Evolutionary conservation across 53 echinoderm and acorn worm species (phyloP), one percentile per base, ranked within the genome.

Genomic region (Patiria pectinifera): DNA sequence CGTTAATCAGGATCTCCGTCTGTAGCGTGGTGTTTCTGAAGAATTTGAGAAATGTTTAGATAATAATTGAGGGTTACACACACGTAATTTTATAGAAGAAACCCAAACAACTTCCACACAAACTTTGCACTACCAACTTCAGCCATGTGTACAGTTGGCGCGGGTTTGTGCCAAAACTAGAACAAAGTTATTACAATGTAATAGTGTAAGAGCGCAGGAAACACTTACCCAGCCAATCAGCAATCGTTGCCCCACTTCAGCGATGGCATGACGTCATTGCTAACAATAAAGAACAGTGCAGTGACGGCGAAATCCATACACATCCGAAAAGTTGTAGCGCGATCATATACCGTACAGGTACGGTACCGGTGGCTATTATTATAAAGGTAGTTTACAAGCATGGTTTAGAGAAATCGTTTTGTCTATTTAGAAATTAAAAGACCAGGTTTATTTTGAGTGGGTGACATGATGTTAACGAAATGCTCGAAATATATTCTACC

Each of bases 241-340:
- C 66, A 59, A 47, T 4, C 81, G 61, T 18, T 46, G 81, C 69
- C 89, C 89, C 69, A 89, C 89, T 89, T 89, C 19, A 15, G 22
- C 61, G 21, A 66, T 88, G 77, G 63, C 81, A 89, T 78, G 89
- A 90, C 90, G 90, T 90, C 90, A 90, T 80, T 26, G 81, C 80
- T 66, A 80, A 90, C 80, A 81, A 90, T 90, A 81, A 78, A 15
- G 15, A 48, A 11, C 23, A 19, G 24, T 80, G 47, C 25, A 35
- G 49, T 24, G 16, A 77, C 74, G 3, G 48, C 61, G 19, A 35
- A 35, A 35, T 35, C 35, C 35, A 35, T 35, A 35, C 35, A 35
- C 35, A 35, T 35, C 35, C 35, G 35, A 35, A 35, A 35, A 35
- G 35, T 35, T 35, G 35, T 35, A 35, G 35, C 35, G 35, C 35